Evolutionary conservation across 1,140 invertebrate genomes (phyloP), one percentile per base, ranked within the genome.

Genomic region (Dryas iulia): DNA sequence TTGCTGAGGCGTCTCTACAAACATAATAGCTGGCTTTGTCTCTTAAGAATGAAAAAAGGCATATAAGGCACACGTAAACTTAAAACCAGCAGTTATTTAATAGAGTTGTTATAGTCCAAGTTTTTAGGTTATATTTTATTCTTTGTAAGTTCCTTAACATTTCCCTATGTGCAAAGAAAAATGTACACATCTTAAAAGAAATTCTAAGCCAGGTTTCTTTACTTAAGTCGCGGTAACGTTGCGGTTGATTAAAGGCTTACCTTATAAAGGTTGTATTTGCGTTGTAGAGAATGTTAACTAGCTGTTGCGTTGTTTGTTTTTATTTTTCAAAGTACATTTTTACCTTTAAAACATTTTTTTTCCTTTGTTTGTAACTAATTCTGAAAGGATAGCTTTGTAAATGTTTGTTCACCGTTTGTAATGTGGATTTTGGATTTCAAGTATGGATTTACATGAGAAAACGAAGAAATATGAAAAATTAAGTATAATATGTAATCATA

Each of bases 181-280:
- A 47, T 11, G 39, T 47, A 47, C 18, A 21, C 39, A 18, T 21
- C 39, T 47, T 7, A 47, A 47, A 47, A 21, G 39, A 47, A 47
- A 21, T 47, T 47, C 39, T 47, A 18, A 21, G 39, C 39, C 14
- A 47, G 39, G 39, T 47, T 47, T 47, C 39, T 47, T 47, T 47
- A 47, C 39, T 21, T 47, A 21, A 47, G 39, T 21, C 39, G 18
- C 18, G 39, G 14, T 21, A 47, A 47, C 39, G 3, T 47, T 47
- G 39, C 14, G 39, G 39, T 47, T 47, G 39, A 47, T 47, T 47
- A 47, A 21, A 47, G 39, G 39, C 39, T 47, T 21, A 47, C 39
- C 39, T 47, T 47, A 47, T 47, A 47, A 47, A 21, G 39, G 39
- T 47, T 47, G 39, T 47, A 47, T 47, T 47, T 47, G 39, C 18